These are phyloP conservation scores for Bombus superbus DNA, from an alignment of 1,140 invertebrate genomes.

Conservation along the genomic window DNA sequence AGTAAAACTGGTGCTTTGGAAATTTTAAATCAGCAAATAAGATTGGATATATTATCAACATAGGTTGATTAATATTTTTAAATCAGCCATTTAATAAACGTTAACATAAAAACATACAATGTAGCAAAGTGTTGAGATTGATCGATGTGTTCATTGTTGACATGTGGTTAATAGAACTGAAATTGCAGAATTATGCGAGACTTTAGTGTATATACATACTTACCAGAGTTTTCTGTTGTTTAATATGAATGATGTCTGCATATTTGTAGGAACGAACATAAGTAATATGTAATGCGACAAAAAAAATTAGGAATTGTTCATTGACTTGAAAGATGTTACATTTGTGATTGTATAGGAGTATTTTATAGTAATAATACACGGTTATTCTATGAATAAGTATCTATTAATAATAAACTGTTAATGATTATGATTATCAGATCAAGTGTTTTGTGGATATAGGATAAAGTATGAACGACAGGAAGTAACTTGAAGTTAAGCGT, in stretches of 20 bases:
- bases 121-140: slow-evolving; percentile 16
- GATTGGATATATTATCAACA: slow-evolving; percentile 45
- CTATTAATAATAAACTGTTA: slow-evolving; percentile 3
- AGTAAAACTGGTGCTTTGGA: slow-evolving; percentile 17
- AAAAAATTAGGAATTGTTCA: slow-evolving; percentile 18
- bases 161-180: slow-evolving; percentile 22
- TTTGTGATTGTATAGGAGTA: slow-evolving; percentile 39
- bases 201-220: slow-evolving; percentile 70
- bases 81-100: slow-evolving; percentile 47
- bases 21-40: slow-evolving; percentile 30
- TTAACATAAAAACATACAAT: slow-evolving; percentile 38
- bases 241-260: slow-evolving; percentile 38
- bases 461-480: neutral
- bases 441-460: slow-evolving; percentile 2
- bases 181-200: slow-evolving; percentile 52
- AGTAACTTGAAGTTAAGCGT: slow-evolving; percentile 25
- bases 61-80: slow-evolving; percentile 68
- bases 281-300: slow-evolving; percentile 24
- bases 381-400: slow-evolving; percentile 31
- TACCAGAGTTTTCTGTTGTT: slow-evolving; percentile 53
- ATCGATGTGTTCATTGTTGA: slow-evolving; percentile 16
- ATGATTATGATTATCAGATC: slow-evolving; percentile 1
- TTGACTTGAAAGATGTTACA: slow-evolving; percentile 41
- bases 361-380: slow-evolving; percentile 36
- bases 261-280: slow-evolving; percentile 36